Evolutionary conservation across 35 echinoderm and acorn worm genomes (phyloP).

Genomic region (Apostichopus parvimensis): DNA sequence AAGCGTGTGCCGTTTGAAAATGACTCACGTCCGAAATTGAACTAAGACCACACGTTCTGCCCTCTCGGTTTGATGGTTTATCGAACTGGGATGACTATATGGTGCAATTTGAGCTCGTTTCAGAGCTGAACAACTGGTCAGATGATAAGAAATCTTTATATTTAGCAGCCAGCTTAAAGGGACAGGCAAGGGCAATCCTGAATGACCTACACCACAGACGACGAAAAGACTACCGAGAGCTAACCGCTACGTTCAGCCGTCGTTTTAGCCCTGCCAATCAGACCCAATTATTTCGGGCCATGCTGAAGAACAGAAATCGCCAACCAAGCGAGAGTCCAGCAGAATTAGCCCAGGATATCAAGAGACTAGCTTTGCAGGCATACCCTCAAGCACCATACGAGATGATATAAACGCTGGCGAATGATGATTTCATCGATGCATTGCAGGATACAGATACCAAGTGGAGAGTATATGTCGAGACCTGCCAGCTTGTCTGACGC

Average conservation of each 20-base stretch:
- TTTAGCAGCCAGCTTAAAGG: constrained; percentile 50
- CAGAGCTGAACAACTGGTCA: background rate
- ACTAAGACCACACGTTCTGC: background rate
- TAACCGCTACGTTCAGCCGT: constrained; percentile 4
- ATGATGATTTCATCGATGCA: constrained; percentile 50
- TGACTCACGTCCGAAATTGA: background rate
- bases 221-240: constrained; percentile 8
- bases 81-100: constrained; percentile 19
- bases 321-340: constrained; percentile 7
- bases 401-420: constrained; percentile 1
- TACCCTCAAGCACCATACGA: background rate
- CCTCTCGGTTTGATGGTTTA: background rate
- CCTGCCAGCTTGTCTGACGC: constrained; percentile 13
- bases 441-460: constrained; percentile 48
- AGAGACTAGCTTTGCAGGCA: background rate
- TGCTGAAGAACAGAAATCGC: constrained; percentile 17
- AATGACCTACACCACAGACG: constrained; percentile 29
- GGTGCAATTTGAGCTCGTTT: constrained; percentile 10
- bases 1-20: background rate
- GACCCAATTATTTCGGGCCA: constrained; percentile 5
- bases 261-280: constrained; percentile 41
- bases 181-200: constrained; percentile 39
- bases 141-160: constrained; percentile 30
- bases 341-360: background rate
- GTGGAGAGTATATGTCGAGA: constrained; percentile 41